Conservation (phyloP, 2,888 invertebrate species). For the Lasioglossum villosulum region DNA sequence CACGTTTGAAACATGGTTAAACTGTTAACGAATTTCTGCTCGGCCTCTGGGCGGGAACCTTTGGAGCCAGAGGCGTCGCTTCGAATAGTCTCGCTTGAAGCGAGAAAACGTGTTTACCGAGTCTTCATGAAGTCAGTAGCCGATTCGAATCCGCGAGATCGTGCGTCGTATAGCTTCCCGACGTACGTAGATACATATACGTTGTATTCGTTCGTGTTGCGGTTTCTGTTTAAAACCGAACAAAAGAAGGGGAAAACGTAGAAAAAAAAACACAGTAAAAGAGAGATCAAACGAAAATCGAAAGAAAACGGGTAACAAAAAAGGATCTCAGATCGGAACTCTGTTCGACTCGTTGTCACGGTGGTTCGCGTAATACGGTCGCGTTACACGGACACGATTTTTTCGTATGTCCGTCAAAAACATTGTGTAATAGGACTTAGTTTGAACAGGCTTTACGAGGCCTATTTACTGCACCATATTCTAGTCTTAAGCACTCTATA, state of each 20-base stretch:
- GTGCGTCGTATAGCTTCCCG: background rate
- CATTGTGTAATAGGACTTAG: conserved; percentile 50
- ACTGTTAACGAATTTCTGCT: background rate
- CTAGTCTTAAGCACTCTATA: conserved; percentile 74
- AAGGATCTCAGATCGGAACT: background rate
- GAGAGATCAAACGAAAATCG: background rate
- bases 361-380: conserved; percentile 33
- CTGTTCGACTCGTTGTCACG: background rate
- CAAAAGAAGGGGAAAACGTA: background rate
- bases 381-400: conserved; percentile 41
- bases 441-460: conserved; percentile 66
- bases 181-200: background rate
- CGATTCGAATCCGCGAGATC: background rate
- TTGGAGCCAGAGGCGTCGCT: background rate
- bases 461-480: conserved; percentile 72
- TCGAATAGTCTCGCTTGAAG: background rate
- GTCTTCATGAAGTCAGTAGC: conserved; percentile 67
- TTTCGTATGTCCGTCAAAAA: conserved; percentile 56
- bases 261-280: no score
- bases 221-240: background rate
- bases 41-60: background rate
- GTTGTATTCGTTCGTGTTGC: conserved; percentile 28
- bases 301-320: conserved; percentile 4
- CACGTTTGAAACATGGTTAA: background rate
- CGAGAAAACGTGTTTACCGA: conserved; percentile 52